Base-by-base conservation (phyloP, 92 coral and sea anemone genomes). In the Zoanthus sansibaricus region DNA sequence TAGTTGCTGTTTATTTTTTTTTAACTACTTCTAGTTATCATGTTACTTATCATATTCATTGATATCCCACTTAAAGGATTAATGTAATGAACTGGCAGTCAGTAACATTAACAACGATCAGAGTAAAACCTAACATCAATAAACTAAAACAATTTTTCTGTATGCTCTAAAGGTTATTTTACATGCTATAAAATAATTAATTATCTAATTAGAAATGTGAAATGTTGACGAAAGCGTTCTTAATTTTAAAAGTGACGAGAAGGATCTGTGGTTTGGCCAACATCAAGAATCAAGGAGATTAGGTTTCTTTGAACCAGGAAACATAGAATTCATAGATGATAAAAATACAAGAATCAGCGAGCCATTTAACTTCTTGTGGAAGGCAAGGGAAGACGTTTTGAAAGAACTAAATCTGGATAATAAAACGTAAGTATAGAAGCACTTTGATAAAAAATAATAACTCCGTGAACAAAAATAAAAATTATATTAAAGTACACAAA, bases 231-330 rank as follows among this genome's bases (percentile, higher is more conserved):
- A 44, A 42, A 47, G 25, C 1, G 5, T 45, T 61, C 8, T 47
- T 21, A 14, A 20, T 66, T 46, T 62, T 79, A 4, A 45, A 45
- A 79, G 73, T 33, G 45, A 66, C 17, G 37, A 66, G 6, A 61
- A 46, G 6, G 52, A 66, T 12, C 0, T 80, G 17, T 80, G 59
- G 85, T 80, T 80, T 66, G 85, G 85, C 45, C 59, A 80, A 13
- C 46, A 44, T n/a, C 85, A 80, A 68, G 62, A 30, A 80, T 72
- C 7, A 20, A 74, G 74, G 8, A 80, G 42, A 14, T 21, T 80
- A 2, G 85, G 85, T 21, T 62, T 80, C 25, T 80, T 80, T 47
- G 46, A 80, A 11, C 62, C 61, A 14, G 66, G 46, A 20, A 15
- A 80, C 17, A 55, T 80, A 32, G 18, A 66, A 47, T 16, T 21